Percentiles rank a stretch among this genome's conserved stretches.
Evolutionary conservation across 2,797 vertebrate species (phyloP).

Genomic region (Antennarius maculatus): DNA sequence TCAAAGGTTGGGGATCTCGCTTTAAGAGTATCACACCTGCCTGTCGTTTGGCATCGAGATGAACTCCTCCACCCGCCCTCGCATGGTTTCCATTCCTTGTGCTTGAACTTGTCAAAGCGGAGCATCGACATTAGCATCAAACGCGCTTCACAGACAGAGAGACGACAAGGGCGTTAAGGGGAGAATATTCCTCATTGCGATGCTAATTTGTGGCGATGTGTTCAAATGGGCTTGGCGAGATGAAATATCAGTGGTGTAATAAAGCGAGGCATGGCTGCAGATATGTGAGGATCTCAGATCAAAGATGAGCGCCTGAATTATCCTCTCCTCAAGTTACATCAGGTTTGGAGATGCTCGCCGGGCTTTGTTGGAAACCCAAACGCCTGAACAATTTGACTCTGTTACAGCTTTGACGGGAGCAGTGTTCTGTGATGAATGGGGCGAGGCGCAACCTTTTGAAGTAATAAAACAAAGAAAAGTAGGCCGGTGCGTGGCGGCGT

Average conservation of each 20-base stretch:
- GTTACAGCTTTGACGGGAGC: constrained; percentile 59
- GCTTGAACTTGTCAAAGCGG: constrained; percentile 7
- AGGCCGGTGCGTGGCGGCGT: constrained; percentile 48
- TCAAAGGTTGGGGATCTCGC: not conserved
- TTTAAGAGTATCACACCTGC: not conserved
- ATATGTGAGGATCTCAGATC: constrained; percentile 65
- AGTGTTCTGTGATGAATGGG: constrained; percentile 63
- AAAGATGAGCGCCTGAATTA: constrained; percentile 59
- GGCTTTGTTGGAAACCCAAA: constrained; percentile 59
- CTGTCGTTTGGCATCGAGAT: constrained; percentile 3
- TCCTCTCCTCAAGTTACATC: constrained; percentile 64
- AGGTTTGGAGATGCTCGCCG: constrained; percentile 54
- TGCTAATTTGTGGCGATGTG: constrained; percentile 53
- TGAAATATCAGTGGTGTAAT: constrained; percentile 64
- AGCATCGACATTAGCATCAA: not conserved
- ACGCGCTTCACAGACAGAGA: constrained; percentile 11
- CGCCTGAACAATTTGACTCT: constrained; percentile 66
- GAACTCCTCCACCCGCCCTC: constrained; percentile 18
- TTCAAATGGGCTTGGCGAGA: constrained; percentile 35
- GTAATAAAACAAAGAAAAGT: constrained; percentile 72
- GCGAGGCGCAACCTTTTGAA: constrained; percentile 70
- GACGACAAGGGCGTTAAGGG: constrained; percentile 35
- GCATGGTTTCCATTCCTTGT: constrained; percentile 29
- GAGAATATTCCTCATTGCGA: constrained; percentile 48
- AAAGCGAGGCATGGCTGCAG: constrained; percentile 37